A percentile compares a stretch with the other conserved stretches of the same genome.
Evolutionary conservation across 2,888 invertebrate species (phyloP).

Genomic region (Cybosia mesomella): DNA sequence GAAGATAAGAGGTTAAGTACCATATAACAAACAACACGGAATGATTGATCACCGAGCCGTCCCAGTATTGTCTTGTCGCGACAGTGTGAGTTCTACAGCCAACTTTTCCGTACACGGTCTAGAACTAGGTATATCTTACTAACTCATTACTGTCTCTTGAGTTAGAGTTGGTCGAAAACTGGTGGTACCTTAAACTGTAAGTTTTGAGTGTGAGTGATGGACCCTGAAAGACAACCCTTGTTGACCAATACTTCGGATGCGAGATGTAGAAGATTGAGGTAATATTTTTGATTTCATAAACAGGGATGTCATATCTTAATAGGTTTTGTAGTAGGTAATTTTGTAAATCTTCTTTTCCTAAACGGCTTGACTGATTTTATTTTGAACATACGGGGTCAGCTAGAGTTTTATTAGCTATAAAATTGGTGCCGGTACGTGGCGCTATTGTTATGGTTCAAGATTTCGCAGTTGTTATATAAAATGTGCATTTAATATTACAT

Average conservation of each 20-base stretch:
- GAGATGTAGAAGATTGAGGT: slow-evolving; percentile 57
- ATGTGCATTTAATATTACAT: too few species aligned
- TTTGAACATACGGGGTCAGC: too few species aligned
- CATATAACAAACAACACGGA: neutral
- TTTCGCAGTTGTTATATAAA: too few species aligned
- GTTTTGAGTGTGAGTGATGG: slow-evolving; percentile 55
- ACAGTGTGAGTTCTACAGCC: slow-evolving; percentile 1
- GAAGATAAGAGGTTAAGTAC: slow-evolving; percentile 11
- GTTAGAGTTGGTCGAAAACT: neutral
- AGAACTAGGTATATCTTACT: neutral
- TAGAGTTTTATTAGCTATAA: too few species aligned
- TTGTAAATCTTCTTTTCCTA: too few species aligned
- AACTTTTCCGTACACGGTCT: slow-evolving; percentile 3
- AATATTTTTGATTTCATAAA: slow-evolving; percentile 7
- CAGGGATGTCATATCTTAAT: neutral
- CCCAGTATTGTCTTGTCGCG: slow-evolving; percentile 4
- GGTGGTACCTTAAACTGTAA: neutral
- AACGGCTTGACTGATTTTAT: too few species aligned
- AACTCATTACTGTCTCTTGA: neutral
- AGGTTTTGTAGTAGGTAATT: too few species aligned
- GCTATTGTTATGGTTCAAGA: too few species aligned
- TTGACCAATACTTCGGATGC: slow-evolving; percentile 44
- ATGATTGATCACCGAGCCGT: slow-evolving; percentile 6
- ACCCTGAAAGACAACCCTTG: slow-evolving; percentile 71
- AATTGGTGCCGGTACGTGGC: too few species aligned